A percentile compares a stretch with the other conserved stretches of the same genome.
Conservation (phyloP, 1,140 invertebrate species). For the Aphelenchoides fujianensis region DNA sequence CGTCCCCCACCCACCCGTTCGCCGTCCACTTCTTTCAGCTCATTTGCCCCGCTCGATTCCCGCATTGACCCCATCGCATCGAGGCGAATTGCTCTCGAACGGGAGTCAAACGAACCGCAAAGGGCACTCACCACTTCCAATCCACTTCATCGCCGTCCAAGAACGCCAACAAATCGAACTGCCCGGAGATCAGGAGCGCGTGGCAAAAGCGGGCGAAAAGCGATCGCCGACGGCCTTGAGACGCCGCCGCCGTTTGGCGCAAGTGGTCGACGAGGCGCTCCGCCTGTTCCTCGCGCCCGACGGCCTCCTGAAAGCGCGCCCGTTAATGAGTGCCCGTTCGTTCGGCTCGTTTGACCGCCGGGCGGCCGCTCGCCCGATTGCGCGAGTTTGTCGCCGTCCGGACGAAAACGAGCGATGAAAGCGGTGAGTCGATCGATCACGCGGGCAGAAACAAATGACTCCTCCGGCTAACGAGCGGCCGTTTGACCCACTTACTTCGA, state of each 20-base stretch:
- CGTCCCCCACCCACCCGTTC: too few species aligned
- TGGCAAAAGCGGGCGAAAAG: not conserved
- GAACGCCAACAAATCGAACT: constrained; percentile 17
- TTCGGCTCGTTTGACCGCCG: too few species aligned
- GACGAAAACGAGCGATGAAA: not conserved
- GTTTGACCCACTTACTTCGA: not conserved
- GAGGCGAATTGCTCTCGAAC: too few species aligned
- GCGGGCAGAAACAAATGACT: not conserved
- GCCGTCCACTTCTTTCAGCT: too few species aligned
- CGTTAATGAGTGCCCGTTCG: too few species aligned
- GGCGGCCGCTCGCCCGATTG: too few species aligned
- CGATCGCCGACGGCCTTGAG: not conserved
- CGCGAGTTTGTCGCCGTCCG: not conserved
- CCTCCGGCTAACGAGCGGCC: too few species aligned
- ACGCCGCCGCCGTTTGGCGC: not conserved
- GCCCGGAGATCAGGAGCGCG: not conserved
- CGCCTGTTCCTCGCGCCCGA: not conserved
- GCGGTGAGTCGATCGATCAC: not conserved
- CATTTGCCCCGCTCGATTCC: too few species aligned
- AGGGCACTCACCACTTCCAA: not conserved
- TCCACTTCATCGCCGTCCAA: not conserved
- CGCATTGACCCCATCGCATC: too few species aligned
- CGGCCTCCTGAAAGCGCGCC: too few species aligned
- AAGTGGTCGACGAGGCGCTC: not conserved
- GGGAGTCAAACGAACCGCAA: too few species aligned